Evolutionary conservation across 2,113 vertebrate species (phyloP).

Genomic region (Aphyosemion australe): DNA sequence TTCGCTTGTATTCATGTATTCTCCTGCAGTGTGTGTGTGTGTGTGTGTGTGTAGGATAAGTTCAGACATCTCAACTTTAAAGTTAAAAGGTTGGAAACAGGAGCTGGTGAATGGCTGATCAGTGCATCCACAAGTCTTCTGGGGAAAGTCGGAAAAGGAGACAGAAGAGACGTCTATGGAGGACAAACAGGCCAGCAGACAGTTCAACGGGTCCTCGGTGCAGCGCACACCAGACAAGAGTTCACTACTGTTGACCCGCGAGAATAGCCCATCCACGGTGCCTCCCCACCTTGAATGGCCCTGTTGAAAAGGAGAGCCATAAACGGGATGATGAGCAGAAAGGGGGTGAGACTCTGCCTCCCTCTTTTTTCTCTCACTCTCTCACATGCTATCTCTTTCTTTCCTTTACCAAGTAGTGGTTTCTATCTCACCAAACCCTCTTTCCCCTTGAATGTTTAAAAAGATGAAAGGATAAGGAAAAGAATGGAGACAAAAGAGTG

Average conservation of each 20-base stretch:
- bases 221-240: conserved; percentile 41
- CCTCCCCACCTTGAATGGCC: conserved; percentile 66
- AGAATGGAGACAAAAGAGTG: conserved; percentile 80
- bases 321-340: conserved; percentile 66
- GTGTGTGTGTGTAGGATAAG: background rate
- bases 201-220: conserved; percentile 57
- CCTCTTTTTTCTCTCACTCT: conserved; percentile 30
- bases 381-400: conserved; percentile 70
- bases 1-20: no score
- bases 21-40: background rate
- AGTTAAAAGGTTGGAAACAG: conserved; percentile 39
- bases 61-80: conserved; percentile 2
- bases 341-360: conserved; percentile 25
- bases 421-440: conserved; percentile 74
- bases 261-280: conserved; percentile 54
- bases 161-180: conserved; percentile 50
- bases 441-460: conserved; percentile 77
- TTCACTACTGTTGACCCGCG: conserved; percentile 57
- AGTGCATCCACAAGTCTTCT: conserved; percentile 27
- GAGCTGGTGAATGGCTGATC: conserved; percentile 33
- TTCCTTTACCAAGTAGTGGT: conserved; percentile 72
- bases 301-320: conserved; percentile 68
- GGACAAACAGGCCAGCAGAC: conserved; percentile 45
- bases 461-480: conserved; percentile 84
- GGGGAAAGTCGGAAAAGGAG: conserved; percentile 25